These are phyloP conservation scores for Drosophila borborema DNA, from an alignment of 2,888 invertebrate genomes.

Conservation along the genomic window DNA sequence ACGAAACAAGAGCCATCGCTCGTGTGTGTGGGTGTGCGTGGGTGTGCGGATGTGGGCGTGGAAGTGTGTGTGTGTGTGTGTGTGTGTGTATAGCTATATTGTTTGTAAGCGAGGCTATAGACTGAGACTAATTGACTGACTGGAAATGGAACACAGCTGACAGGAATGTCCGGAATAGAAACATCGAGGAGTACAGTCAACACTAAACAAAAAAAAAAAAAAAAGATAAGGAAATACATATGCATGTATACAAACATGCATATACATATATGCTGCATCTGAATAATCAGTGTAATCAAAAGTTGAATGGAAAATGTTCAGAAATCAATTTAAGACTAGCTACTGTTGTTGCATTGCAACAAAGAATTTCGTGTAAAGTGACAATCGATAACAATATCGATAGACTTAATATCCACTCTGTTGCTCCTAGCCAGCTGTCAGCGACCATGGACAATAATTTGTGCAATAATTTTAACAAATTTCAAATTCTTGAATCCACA, in stretches of 20 bases:
- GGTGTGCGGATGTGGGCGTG: background rate
- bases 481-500: background rate
- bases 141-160: no score
- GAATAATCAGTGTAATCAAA: background rate
- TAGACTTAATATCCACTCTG: background rate
- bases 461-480: background rate
- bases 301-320: background rate
- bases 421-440: background rate
- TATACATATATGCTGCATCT: background rate
- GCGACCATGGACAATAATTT: background rate
- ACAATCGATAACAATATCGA: conserved; percentile 11
- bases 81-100: background rate
- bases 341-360: background rate
- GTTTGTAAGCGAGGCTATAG: conserved; percentile 8
- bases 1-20: background rate
- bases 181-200: background rate
- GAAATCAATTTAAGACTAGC: background rate
- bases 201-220: background rate
- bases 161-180: no score
- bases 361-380: background rate
- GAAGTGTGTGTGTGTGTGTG: background rate
- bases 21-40: background rate
- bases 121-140: conserved; percentile 5
- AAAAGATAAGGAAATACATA: background rate
- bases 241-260: no score